Percentiles rank a stretch among this genome's conserved stretches.
phyloP scores from a whole-genome alignment of 1,140 invertebrate genomes.

The Ectropis grisescens region DNA sequence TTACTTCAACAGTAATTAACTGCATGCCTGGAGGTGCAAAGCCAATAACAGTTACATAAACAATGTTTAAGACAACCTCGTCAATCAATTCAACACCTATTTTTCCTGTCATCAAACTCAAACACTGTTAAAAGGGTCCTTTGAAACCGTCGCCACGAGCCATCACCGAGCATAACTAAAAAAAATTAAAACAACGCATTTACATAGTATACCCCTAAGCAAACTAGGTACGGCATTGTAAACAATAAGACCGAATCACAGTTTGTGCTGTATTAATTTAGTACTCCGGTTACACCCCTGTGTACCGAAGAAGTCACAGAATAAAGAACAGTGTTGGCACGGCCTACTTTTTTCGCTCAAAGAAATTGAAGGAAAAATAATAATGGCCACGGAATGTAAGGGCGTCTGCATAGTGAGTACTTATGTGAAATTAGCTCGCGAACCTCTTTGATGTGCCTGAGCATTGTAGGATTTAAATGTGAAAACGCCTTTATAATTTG shows the following conservation, averaged over 20 bases:
- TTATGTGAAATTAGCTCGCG: conserved; percentile 63
- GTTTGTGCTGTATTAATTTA: conserved; percentile 64
- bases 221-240: conserved; percentile 43
- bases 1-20: too few relatives aligned
- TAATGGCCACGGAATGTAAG: conserved; percentile 55
- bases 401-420: conserved; percentile 52
- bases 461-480: conserved; percentile 46
- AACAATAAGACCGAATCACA: conserved; percentile 47
- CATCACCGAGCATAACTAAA: conserved; percentile 30
- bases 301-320: conserved; percentile 29
- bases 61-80: too few relatives aligned
- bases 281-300: conserved; percentile 58
- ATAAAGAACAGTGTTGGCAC: too few relatives aligned
- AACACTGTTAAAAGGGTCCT: too few relatives aligned
- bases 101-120: too few relatives aligned
- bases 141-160: conserved; percentile 66
- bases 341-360: conserved; percentile 51
- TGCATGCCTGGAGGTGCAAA: too few relatives aligned
- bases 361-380: conserved; percentile 53
- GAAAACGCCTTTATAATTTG: conserved; percentile 57
- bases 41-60: too few relatives aligned
- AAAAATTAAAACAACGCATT: conserved; percentile 49
- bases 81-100: too few relatives aligned
- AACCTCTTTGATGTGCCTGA: conserved; percentile 56
- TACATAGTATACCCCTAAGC: conserved; percentile 60